A percentile compares a stretch with the other conserved stretches of the same genome.
These are phyloP conservation scores for Onychorhynchus coronatus DNA, from an alignment of 2,113 vertebrate species.

Conservation along the genomic window DNA sequence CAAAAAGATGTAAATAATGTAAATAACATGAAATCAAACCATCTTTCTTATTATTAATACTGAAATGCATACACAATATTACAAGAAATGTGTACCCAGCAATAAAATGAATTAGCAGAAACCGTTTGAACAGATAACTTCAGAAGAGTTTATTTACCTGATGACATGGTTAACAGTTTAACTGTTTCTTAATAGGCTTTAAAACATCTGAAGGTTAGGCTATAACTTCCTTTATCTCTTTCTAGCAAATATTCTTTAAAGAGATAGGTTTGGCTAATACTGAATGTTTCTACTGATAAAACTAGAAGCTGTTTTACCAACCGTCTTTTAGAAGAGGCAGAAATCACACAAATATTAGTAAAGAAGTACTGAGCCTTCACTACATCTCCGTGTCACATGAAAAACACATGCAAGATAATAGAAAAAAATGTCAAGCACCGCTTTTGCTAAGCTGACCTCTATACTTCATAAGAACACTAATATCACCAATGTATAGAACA, in stretches of 20 bases:
- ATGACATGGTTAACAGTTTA: not conserved
- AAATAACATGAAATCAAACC: constrained; percentile 14
- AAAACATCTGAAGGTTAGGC: not conserved
- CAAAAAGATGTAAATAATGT: constrained; percentile 44
- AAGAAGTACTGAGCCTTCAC: not conserved
- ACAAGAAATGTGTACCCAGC: not conserved
- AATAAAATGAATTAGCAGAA: not conserved
- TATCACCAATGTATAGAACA: not conserved
- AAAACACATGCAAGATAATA: not conserved
- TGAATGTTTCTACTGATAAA: not conserved
- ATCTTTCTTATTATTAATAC: not conserved
- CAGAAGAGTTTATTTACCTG: not conserved
- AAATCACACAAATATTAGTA: not conserved
- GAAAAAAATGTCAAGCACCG: not conserved
- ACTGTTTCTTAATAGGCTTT: not conserved
- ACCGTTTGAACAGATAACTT: not conserved
- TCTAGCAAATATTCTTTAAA: not conserved
- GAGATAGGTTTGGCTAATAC: not conserved
- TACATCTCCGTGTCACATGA: rapidly evolving
- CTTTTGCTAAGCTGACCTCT: not conserved
- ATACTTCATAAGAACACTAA: not conserved
- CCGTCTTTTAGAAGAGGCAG: not conserved
- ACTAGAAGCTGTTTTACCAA: not conserved
- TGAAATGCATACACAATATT: not conserved
- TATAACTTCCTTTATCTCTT: not conserved